phyloP scores from a whole-genome alignment of 2,113 vertebrate species.

The Chaetodon auriga region DNA sequence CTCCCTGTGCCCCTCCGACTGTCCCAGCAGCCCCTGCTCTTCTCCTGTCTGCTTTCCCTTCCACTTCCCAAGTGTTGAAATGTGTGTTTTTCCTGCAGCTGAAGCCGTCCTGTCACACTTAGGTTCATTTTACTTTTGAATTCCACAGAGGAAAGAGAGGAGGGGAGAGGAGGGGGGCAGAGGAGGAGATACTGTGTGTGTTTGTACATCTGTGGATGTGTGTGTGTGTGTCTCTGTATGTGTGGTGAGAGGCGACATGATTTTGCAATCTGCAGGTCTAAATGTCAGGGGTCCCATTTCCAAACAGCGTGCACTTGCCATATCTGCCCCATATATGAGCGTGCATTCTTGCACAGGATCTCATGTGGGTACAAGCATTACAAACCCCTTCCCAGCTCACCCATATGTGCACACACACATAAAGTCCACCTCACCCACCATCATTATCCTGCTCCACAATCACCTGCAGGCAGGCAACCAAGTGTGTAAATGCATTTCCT shows the following conservation, averaged over 20 bases:
- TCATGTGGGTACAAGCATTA: not conserved
- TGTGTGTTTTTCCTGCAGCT: slow-evolving; percentile 71
- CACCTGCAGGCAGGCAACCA: not conserved
- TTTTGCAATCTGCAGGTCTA: slow-evolving; percentile 61
- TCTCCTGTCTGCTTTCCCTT: slow-evolving; percentile 25
- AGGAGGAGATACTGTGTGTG: slow-evolving; percentile 44
- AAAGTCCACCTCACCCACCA: not conserved
- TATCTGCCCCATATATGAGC: slow-evolving; percentile 46
- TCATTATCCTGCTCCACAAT: not conserved
- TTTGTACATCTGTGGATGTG: slow-evolving; percentile 45
- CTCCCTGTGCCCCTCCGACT: slow-evolving; percentile 37
- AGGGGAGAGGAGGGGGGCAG: not conserved
- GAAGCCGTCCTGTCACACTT: slow-evolving; percentile 72
- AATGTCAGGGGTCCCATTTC: slow-evolving; percentile 70
- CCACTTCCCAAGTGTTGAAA: slow-evolving; percentile 66
- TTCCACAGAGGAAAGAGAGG: slow-evolving; percentile 55
- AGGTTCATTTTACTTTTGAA: slow-evolving; percentile 72
- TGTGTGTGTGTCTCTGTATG: slow-evolving; percentile 23
- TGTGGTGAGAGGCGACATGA: slow-evolving; percentile 40
- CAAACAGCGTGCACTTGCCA: slow-evolving; percentile 66
- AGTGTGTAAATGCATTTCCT: not conserved
- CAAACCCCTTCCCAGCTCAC: not conserved
- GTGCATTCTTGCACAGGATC: slow-evolving; percentile 44
- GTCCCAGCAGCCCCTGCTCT: slow-evolving; percentile 30
- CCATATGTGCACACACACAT: not conserved